Conservation (phyloP, 1,140 invertebrate genomes). For the Asbolus verrucosus region DNA sequence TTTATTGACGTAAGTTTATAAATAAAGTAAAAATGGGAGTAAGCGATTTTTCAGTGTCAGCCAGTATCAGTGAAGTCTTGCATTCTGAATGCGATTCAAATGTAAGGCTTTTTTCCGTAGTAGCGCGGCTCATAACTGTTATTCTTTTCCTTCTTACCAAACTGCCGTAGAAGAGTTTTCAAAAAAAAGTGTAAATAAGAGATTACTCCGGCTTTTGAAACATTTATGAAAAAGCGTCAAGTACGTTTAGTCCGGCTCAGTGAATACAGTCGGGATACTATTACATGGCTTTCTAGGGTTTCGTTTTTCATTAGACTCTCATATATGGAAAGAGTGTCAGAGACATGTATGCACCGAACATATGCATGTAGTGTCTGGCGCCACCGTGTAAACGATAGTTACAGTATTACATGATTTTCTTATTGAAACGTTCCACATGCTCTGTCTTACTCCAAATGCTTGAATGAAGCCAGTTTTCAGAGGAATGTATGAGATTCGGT, state of each 20-base stretch:
- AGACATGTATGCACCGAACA: constrained; percentile 1
- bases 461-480: constrained; percentile 25
- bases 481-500: constrained; percentile 9
- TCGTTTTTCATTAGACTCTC: constrained; percentile 32
- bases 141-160: too few relatives aligned
- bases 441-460: constrained; percentile 29
- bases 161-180: too few relatives aligned
- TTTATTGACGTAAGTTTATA: too few relatives aligned
- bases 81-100: too few relatives aligned
- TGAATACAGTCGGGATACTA: neutral
- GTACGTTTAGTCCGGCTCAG: neutral
- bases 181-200: too few relatives aligned
- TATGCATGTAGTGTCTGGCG: constrained; percentile 35
- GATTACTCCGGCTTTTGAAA: neutral
- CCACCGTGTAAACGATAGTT: constrained; percentile 28
- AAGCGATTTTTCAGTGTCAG: too few relatives aligned
- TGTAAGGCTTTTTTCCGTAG: too few relatives aligned
- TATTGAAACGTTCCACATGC: constrained; percentile 28
- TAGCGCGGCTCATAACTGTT: too few relatives aligned
- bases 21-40: too few relatives aligned
- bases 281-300: constrained; percentile 6
- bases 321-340: constrained; percentile 39
- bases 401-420: constrained; percentile 5
- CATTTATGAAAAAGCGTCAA: constrained; percentile 5
- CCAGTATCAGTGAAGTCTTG: too few relatives aligned